These are phyloP conservation scores for Antitype chi DNA, from an alignment of 2,888 invertebrate genomes.

Conservation along the genomic window DNA sequence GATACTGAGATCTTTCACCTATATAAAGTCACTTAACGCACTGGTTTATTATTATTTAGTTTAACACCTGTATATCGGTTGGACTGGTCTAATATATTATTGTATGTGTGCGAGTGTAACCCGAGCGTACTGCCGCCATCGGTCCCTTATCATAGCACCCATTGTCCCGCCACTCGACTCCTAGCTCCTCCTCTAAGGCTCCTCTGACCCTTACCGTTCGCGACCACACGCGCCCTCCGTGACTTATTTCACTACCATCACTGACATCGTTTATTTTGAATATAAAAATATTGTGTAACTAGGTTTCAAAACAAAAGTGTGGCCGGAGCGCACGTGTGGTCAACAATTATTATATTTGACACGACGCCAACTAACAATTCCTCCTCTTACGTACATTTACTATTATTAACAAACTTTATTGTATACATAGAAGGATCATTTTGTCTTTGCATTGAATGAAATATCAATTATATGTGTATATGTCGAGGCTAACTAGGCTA, in stretches of 20 bases:
- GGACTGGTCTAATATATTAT: slow-evolving; percentile 70
- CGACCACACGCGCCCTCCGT: slow-evolving; percentile 72
- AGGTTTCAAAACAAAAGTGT: slow-evolving; percentile 43
- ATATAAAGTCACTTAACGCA: slow-evolving; percentile 76
- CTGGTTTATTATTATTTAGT: slow-evolving; percentile 75
- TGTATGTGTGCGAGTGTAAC: slow-evolving; percentile 62
- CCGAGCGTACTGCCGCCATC: slow-evolving; percentile 65
- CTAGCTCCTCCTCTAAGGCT: slow-evolving; percentile 71
- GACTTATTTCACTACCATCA: slow-evolving; percentile 40
- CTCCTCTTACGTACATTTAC: slow-evolving; percentile 63
- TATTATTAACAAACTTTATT: slow-evolving; percentile 65
- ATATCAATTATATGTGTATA: slow-evolving; percentile 60
- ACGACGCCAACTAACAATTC: slow-evolving; percentile 62
- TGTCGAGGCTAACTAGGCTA: slow-evolving; percentile 81
- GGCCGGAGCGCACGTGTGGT: slow-evolving; percentile 65
- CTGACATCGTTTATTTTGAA: slow-evolving; percentile 78
- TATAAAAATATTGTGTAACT: slow-evolving; percentile 83
- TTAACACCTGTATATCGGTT: slow-evolving; percentile 72
- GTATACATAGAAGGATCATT: slow-evolving; percentile 70
- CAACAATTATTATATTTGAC: slow-evolving; percentile 62
- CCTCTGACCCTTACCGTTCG: slow-evolving; percentile 76
- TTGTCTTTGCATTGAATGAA: slow-evolving; percentile 73
- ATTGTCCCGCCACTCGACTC: slow-evolving; percentile 69
- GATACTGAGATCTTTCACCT: slow-evolving; percentile 88
- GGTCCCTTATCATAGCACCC: slow-evolving; percentile 85